Evolutionary conservation across 2,113 vertebrate species (phyloP), one percentile per base, ranked within the genome.

Genomic region (Vireo altiloquus): DNA sequence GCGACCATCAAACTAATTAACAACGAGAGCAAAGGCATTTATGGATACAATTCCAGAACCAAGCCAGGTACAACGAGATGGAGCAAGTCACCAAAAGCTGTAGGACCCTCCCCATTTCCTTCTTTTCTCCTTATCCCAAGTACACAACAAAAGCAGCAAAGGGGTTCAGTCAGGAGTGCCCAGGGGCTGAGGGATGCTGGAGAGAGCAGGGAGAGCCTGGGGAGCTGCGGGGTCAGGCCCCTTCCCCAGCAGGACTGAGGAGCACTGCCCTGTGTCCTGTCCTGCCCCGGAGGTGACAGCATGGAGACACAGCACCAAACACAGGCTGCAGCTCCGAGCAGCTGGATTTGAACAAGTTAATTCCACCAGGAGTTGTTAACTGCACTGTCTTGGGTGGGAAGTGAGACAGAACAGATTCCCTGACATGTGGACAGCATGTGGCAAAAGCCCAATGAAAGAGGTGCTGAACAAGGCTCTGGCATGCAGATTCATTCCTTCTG

Each of bases 141-240:
- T 31, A 30, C 57, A 28, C 40, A 44, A 53, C 20, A 30, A 2
- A 46, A 40, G 2, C 0, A 52, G 20, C 24, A 1, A 6, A 42
- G 31, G 1, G 15, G 56, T 4, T 1, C 3, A 13, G 22, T 1
- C 33, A 10, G 68, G 44, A 46, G 30, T 1, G 6, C 19, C 37
- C 25, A 3, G 3, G 13, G 33, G 23, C 11, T 0, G 5, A 44
- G 35, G 61, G 82, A 10, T 16, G 12, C 2, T 3, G 4, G n/a
- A 33, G 40, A 18, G n/a, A n/a, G n/a, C n/a, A n/a, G n/a, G n/a
- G n/a, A n/a, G n/a, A n/a, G n/a, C n/a, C n/a, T n/a, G n/a, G n/a
- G n/a, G n/a, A n/a, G n/a, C 59, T 44, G 39, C 0, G 0, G 37
- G 9, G 37, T 13, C 77, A 13, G 30, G 42, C 28, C 16, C 37